A percentile compares a stretch with the other conserved stretches of the same genome.
Conservation (phyloP, 2,888 invertebrate genomes). For the Polietes domitor region DNA sequence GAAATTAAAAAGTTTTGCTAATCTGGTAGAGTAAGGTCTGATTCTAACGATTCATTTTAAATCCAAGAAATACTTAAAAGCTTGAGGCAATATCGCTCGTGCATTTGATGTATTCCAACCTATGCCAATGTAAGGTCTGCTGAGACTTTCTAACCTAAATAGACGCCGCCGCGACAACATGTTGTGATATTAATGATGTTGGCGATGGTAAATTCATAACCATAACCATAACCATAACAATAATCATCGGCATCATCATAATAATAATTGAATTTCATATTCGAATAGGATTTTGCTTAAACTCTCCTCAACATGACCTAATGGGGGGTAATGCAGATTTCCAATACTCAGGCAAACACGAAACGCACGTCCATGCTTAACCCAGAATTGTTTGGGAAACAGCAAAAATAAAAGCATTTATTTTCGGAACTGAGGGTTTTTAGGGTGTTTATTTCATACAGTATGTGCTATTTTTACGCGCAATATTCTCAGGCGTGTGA, state of each 20-base stretch:
- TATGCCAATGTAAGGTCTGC: too few relatives aligned
- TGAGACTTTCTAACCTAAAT: too few relatives aligned
- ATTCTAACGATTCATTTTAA: too few relatives aligned
- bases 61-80: too few relatives aligned
- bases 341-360: neutral
- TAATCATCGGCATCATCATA: neutral
- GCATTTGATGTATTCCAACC: too few relatives aligned
- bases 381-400: neutral
- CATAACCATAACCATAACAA: constrained; percentile 4
- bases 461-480: neutral
- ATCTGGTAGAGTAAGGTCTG: too few relatives aligned
- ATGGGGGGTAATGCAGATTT: constrained; percentile 42
- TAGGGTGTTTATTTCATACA: neutral
- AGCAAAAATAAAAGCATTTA: neutral
- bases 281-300: constrained; percentile 21
- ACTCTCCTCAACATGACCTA: constrained; percentile 13
- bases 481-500: neutral
- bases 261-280: neutral
- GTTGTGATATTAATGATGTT: constrained; percentile 45
- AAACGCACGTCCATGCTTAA: neutral
- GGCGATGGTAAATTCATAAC: neutral
- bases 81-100: too few relatives aligned
- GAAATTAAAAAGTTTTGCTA: too few relatives aligned
- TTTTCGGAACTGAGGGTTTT: constrained; percentile 1
- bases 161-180: too few relatives aligned